Conservation (phyloP, 2,113 vertebrate genomes). For the Lichenostomus cassidix region DNA sequence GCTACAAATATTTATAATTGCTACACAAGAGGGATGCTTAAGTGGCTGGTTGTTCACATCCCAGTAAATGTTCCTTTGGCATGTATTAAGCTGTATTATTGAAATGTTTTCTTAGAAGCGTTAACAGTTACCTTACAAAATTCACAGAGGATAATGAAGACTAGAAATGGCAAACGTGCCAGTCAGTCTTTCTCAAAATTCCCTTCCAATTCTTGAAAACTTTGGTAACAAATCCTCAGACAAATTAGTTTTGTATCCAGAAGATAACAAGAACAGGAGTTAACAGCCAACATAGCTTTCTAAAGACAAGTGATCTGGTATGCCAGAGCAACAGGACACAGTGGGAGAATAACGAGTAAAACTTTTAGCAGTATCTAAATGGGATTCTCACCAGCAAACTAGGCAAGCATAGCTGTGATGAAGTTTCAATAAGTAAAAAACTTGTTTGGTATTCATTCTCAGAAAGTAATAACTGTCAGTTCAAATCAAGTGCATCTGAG, state of each 20-base stretch:
- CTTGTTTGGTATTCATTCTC: not conserved
- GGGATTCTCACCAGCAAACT: not conserved
- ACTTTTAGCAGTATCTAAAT: not conserved
- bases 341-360: not conserved
- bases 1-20: not conserved
- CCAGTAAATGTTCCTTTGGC: not conserved
- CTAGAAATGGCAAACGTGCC: not conserved
- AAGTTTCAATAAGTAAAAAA: not conserved
- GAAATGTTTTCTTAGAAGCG: not conserved
- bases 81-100: not conserved
- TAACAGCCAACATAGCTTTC: not conserved
- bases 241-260: not conserved
- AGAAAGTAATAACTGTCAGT: not conserved
- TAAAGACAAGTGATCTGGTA: not conserved
- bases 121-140: not conserved
- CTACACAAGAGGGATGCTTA: not conserved
- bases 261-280: not conserved
- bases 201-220: not conserved
- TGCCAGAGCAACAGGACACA: not conserved
- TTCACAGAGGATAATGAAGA: not conserved
- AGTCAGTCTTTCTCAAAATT: not conserved
- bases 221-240: not conserved
- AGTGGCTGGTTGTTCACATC: not conserved
- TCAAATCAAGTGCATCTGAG: not conserved
- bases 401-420: not conserved